These are phyloP conservation scores for Antheraea assamensis DNA, from an alignment of 2,888 invertebrate species.

Conservation along the genomic window DNA sequence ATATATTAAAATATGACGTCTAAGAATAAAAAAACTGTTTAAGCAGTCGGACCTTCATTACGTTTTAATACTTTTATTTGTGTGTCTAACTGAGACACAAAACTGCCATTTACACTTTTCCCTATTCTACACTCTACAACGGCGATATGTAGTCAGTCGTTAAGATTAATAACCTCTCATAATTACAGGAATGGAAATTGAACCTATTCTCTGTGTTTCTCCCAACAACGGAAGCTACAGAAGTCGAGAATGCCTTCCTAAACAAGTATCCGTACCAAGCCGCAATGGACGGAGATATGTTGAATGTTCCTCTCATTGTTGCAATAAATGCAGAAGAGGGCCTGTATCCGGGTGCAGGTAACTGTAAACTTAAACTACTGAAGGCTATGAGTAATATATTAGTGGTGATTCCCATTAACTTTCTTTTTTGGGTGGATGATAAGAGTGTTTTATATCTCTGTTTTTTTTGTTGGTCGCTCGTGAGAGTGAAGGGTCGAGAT, in stretches of 20 bases:
- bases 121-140: not conserved
- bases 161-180: not conserved
- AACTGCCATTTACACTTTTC: not conserved
- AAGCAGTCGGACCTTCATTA: no score
- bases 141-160: not conserved
- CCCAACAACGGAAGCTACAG: conserved; percentile 84
- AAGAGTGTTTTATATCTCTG: no score
- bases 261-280: conserved; percentile 84
- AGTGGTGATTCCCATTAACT: no score
- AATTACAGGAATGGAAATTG: conserved; percentile 72
- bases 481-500: no score
- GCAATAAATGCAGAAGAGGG: conserved; percentile 88
- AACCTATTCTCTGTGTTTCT: conserved; percentile 89
- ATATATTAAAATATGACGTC: no score
- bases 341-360: conserved; percentile 87
- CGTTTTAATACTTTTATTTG: not conserved
- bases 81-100: not conserved
- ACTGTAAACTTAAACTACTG: conserved; percentile 24
- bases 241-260: conserved; percentile 82
- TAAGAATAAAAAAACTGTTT: no score
- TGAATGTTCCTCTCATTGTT: conserved; percentile 86
- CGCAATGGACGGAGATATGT: conserved; percentile 81
- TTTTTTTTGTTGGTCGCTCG: no score
- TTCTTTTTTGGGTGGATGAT: no score
- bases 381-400: not conserved